These are phyloP conservation scores for Allolobophora icterica DNA, from an alignment of 2,888 invertebrate species.

Conservation along the genomic window DNA sequence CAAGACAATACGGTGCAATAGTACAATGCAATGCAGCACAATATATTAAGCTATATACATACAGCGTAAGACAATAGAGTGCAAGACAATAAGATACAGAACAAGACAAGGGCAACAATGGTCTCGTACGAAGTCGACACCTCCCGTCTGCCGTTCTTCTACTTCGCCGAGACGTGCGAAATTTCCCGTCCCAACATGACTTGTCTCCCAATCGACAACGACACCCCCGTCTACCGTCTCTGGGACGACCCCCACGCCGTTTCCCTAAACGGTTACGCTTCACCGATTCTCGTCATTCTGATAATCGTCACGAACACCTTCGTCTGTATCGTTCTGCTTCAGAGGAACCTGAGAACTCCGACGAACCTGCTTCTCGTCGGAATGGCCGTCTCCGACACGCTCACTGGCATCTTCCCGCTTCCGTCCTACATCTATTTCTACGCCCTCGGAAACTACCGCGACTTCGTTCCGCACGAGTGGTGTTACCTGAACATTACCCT, in stretches of 20 bases:
- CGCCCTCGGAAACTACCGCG: constrained; percentile 85
- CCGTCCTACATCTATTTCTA: constrained; percentile 86
- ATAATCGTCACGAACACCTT: constrained; percentile 88
- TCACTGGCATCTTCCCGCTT: constrained; percentile 72
- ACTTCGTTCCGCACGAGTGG: constrained; percentile 76
- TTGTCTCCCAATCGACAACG: neutral
- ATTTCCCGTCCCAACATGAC: neutral
- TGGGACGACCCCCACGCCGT: neutral
- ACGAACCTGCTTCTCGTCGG: constrained; percentile 88
- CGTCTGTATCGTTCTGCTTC: constrained; percentile 86
- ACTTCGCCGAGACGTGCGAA: neutral
- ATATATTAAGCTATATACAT: too few species aligned
- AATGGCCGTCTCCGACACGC: constrained; percentile 93
- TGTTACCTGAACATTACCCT: constrained; percentile 76
- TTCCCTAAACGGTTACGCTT: constrained; percentile 26
- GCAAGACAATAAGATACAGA: neutral
- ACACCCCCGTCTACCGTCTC: neutral
- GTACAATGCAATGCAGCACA: too few species aligned
- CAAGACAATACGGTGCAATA: neutral
- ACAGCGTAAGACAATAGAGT: too few species aligned
- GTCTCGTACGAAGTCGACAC: neutral
- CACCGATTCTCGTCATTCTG: constrained; percentile 71
- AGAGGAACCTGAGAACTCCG: constrained; percentile 81
- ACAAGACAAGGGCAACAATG: neutral
- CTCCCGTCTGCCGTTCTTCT: neutral